Base-by-base conservation (phyloP, 2,797 vertebrate species). In the Bufotes viridis region DNA sequence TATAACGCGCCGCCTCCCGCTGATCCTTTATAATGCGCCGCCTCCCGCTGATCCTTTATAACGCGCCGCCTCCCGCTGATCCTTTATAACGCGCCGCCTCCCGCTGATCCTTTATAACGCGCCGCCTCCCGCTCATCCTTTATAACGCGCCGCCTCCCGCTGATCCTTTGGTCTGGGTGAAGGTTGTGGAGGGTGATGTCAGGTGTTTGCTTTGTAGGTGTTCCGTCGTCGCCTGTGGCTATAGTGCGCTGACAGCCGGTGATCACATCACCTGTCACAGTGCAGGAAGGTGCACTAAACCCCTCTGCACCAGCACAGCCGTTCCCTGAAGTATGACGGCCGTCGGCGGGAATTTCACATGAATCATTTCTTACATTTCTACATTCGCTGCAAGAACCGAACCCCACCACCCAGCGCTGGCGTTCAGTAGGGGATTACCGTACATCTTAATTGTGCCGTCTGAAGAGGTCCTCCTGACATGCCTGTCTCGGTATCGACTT, bases 141-240 rank as follows among this genome's bases (percentile, higher is more conserved):
- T 3, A 3, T 57, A 14, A 57, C 14, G 55, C 51, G 15, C 7
- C 15, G 51, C 53, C 76, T 11, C 42, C 61, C 24, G 3, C 67
- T 20, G 82, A 72, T 82, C 42, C 24, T 69, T 78, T 29, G 18
- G 42, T 78, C n/a, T 79, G 75, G n/a, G 49, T 78, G 24, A 24
- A 84, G 82, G 20, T 74, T 75, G 69, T 58, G 82, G 34, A 65
- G 70, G 60, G 53, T 72, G 53, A 63, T 24, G 24, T 51, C 51
- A 17, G 24, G 14, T 86, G 78, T 86, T 86, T 86, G 29, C 78
- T 80, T 86, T 86, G 51, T 86, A 70, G 78, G 85, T 80, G 85
- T 80, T 72, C 13, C 26, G 26, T 17, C 9, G 0, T 42, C 42
- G 26, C 49, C 60, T 55, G 34, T 12, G 76, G 65, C 26, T 11